phyloP scores from a whole-genome alignment of 1,140 invertebrate genomes.

The Hormaphis cornu region DNA sequence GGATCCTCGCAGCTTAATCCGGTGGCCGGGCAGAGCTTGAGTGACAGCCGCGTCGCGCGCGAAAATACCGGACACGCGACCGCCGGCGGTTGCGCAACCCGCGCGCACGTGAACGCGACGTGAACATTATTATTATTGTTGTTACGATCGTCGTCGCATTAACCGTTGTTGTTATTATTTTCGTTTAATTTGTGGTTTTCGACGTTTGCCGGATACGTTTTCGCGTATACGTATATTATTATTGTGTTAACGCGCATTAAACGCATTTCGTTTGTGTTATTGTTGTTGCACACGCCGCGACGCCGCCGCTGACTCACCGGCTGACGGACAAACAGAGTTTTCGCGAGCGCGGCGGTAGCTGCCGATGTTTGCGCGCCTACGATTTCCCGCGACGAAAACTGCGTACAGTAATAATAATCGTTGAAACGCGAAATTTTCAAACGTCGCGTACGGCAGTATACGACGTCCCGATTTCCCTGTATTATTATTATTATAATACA shows the following conservation, averaged over 20 bases:
- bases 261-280: slow-evolving; percentile 7
- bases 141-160: not conserved
- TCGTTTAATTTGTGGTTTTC: slow-evolving; percentile 30
- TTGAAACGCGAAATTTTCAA: too few species aligned
- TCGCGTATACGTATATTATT: too few species aligned
- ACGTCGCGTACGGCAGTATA: too few species aligned
- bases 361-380: too few species aligned
- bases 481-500: too few species aligned
- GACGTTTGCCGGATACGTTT: not conserved
- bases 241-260: slow-evolving; percentile 19
- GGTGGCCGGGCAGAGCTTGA: not conserved
- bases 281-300: not conserved
- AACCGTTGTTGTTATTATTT: not conserved
- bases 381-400: too few species aligned
- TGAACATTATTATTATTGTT: not conserved
- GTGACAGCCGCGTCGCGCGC: slow-evolving; percentile 28
- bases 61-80: slow-evolving; percentile 30
- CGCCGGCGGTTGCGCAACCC: slow-evolving; percentile 10
- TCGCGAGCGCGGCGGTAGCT: too few species aligned
- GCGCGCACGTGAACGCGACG: slow-evolving; percentile 12
- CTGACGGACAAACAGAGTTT: not conserved
- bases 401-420: too few species aligned
- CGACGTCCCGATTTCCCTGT: too few species aligned
- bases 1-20: slow-evolving; percentile 10
- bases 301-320: not conserved